Evolutionary conservation across 2,797 vertebrate genomes (phyloP), one percentile per base, ranked within the genome.

Genomic region (Crenuchus spilurus): DNA sequence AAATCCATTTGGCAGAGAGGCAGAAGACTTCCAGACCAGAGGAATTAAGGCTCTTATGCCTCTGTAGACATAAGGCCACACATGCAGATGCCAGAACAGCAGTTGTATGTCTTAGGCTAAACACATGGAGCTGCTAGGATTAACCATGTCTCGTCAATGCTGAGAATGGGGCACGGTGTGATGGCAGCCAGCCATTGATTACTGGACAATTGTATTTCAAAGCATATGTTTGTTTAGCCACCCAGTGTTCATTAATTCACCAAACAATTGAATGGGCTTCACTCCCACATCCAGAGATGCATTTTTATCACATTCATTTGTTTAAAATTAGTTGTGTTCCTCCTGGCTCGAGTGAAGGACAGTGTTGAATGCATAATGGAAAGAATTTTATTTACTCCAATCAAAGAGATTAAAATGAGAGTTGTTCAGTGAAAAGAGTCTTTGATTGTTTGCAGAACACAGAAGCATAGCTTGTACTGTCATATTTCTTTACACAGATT

Each of bases 1-100:
- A 82, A 70, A 75, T 75, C 52, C 28, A 57, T 75, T 77, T 79
- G 69, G 77, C 76, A 66, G 66, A 75, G 70, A 62, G 58, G 72
- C 42, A 68, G 69, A 73, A 75, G 71, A 78, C 60, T 58, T 41
- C 24, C 48, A 71, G 68, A 81, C 54, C 44, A 74, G 4, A 8
- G 24, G 64, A 79, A 71, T 77, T 74, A 72, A 72, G 72, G 63
- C 48, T 71, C 67, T 65, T 75, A 57, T 51, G 54, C 58, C 72
- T 64, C 77, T 58, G 48, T 46, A 48, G 65, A 78, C 72, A 67
- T 65, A 57, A 72, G 69, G 70, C 64, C 42, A 28, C 72, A 67
- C 48, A n/a, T 33, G 54, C 28, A 33, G 49, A 64, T 65, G 48
- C 72, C 68, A 77, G 72, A 80, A 66, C 73, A 80, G 57, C 79